Evolutionary conservation across 2,888 invertebrate genomes (phyloP), one percentile per base, ranked within the genome.

Genomic region (Sinohyriopsis cumingii): DNA sequence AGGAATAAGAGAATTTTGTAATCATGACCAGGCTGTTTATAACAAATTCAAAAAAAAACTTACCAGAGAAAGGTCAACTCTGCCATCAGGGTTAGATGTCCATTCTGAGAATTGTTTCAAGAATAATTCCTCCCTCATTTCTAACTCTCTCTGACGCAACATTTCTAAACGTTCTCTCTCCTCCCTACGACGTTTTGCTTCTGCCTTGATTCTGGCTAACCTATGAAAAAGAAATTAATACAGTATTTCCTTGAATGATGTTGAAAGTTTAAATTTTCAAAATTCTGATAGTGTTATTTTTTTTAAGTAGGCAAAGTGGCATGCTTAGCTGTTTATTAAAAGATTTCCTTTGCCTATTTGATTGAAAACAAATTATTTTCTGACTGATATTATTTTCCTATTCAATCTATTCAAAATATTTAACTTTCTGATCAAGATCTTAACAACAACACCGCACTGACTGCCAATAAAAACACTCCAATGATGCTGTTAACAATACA

Each of bases 161-260:
- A 69, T 64, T 69, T 86, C 86, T 55, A 75, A 71, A 59, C 69
- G 75, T 64, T 89, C 90, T 67, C 89, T 76, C 53, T 88, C 86
- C 65, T 85, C 85, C n/a, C 89, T 73, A 59, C 87, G 83, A 22
- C 85, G 71, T 67, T 83, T 84, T 0, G 88, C 88, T 62, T 89
- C 88, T 18, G 87, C 83, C 76, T 90, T 90, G 28, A 90, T 85
- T 64, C 84, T 81, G 6, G 89, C 88, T 59, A 90, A 71, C 71
- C 88, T 88, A 60, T 20, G 62, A 70, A 24, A 22, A 12, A n/a
- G 60, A 63, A 28, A 19, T 25, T 15, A 63, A 22, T 63, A 12
- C 24, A 33, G 18, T 62, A 62, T 62, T 15, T 19, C 45, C 12
- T 4, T 15, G 57, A 57, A 22, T 3, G 2, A 22, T 57, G 20